Percentiles rank a stretch among this genome's conserved stretches.
Evolutionary conservation across 1,140 invertebrate genomes (phyloP).

Genomic region (Diabrotica undecimpunctata): DNA sequence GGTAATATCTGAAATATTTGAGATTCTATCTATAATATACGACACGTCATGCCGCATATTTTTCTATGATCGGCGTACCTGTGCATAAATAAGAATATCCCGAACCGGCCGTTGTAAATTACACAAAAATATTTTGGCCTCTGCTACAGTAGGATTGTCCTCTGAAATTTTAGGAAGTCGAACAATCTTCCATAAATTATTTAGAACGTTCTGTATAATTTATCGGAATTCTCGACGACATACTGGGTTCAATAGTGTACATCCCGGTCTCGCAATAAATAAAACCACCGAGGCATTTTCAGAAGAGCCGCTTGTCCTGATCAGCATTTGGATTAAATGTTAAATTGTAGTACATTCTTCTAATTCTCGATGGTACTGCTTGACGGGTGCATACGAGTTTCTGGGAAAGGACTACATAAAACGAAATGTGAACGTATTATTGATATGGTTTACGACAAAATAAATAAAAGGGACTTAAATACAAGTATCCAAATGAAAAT

Average conservation of each 20-base stretch:
- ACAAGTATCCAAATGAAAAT: too few species aligned
- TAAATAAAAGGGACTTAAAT: too few species aligned
- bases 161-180: conserved; percentile 22
- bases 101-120: too few species aligned
- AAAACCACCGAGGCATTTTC: conserved; percentile 25
- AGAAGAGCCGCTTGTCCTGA: conserved; percentile 34
- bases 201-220: conserved; percentile 34
- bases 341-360: conserved; percentile 42
- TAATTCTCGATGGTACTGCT: conserved; percentile 35
- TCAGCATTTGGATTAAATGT: conserved; percentile 43
- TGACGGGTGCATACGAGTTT: conserved; percentile 24
- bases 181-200: conserved; percentile 30
- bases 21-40: too few species aligned
- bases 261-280: conserved; percentile 34
- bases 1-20: too few species aligned
- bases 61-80: too few species aligned
- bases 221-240: conserved; percentile 34
- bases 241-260: conserved; percentile 32
- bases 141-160: neutral
- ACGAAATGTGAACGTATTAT: too few species aligned
- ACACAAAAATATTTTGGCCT: too few species aligned
- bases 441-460: too few species aligned
- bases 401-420: conserved; percentile 15
- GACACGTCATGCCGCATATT: too few species aligned
- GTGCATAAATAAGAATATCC: too few species aligned